Evolutionary conservation across 2,113 vertebrate species (phyloP).

Genomic region (Labrus mixtus): DNA sequence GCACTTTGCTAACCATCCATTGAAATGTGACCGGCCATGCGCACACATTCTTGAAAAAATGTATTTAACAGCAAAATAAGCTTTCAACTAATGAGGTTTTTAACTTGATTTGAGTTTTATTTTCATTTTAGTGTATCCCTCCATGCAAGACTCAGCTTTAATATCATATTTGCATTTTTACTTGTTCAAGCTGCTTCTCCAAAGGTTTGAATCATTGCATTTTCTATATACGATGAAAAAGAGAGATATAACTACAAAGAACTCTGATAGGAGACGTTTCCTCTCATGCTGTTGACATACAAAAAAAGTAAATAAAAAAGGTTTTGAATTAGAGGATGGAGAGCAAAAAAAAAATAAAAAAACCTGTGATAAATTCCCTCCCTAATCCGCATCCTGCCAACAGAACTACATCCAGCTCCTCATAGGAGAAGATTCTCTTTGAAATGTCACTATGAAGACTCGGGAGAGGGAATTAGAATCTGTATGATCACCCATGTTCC

Average conservation of each 20-base stretch:
- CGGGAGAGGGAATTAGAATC: conserved; percentile 54
- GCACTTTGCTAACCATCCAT: too few species aligned
- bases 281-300: background rate
- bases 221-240: too few species aligned
- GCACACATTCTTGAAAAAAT: too few species aligned
- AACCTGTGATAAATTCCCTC: conserved; percentile 1
- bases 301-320: background rate
- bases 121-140: too few species aligned
- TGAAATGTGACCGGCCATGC: too few species aligned
- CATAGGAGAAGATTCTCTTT: conserved; percentile 10
- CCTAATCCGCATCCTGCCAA: background rate
- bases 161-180: too few species aligned
- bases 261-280: background rate
- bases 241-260: background rate
- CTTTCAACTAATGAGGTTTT: too few species aligned
- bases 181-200: too few species aligned
- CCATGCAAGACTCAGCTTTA: too few species aligned
- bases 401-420: conserved; percentile 5
- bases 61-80: too few species aligned
- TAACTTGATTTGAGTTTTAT: too few species aligned
- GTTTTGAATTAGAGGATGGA: background rate
- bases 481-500: conserved; percentile 53
- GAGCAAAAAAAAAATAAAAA: background rate
- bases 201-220: background rate
- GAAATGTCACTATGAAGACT: conserved; percentile 45